Evolutionary conservation across 2,888 invertebrate species (phyloP).

Genomic region (Andrena haemorrhoa): DNA sequence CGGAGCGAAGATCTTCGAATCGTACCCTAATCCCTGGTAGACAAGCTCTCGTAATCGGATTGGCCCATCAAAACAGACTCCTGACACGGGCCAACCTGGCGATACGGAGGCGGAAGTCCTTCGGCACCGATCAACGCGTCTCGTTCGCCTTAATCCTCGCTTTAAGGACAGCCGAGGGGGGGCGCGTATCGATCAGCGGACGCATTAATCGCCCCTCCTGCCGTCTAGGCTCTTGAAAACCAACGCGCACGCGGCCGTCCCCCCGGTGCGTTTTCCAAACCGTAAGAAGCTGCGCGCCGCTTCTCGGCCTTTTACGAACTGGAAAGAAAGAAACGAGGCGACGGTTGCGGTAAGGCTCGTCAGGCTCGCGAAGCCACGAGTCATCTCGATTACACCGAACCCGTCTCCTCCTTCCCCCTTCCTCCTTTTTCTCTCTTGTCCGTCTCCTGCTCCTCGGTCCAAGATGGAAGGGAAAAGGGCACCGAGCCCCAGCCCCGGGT

Average conservation of each 20-base stretch:
- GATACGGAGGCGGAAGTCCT: conserved; percentile 46
- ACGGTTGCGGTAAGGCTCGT: conserved; percentile 26
- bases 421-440: conserved; percentile 35
- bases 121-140: conserved; percentile 42
- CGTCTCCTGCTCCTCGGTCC: conserved; percentile 44
- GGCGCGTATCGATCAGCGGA: conserved; percentile 21
- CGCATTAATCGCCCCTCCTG: conserved; percentile 20
- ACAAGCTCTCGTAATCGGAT: conserved; percentile 76
- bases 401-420: conserved; percentile 50
- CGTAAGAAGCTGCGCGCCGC: conserved; percentile 23
- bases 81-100: conserved; percentile 30
- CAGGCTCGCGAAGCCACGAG: conserved; percentile 62
- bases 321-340: conserved; percentile 34
- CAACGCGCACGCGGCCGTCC: too few relatives aligned
- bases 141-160: conserved; percentile 24
- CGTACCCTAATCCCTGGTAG: conserved; percentile 70
- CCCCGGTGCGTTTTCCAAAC: neutral
- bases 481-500: conserved; percentile 45
- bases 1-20: conserved; percentile 2
- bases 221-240: neutral
- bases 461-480: conserved; percentile 52
- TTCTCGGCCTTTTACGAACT: conserved; percentile 17
- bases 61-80: conserved; percentile 73
- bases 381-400: conserved; percentile 69
- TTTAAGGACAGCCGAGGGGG: conserved; percentile 11